Percentiles rank a stretch among this genome's conserved stretches.
These are phyloP conservation scores for Drosophila subquinaria DNA, from an alignment of 2,888 invertebrate genomes.

Conservation along the genomic window DNA sequence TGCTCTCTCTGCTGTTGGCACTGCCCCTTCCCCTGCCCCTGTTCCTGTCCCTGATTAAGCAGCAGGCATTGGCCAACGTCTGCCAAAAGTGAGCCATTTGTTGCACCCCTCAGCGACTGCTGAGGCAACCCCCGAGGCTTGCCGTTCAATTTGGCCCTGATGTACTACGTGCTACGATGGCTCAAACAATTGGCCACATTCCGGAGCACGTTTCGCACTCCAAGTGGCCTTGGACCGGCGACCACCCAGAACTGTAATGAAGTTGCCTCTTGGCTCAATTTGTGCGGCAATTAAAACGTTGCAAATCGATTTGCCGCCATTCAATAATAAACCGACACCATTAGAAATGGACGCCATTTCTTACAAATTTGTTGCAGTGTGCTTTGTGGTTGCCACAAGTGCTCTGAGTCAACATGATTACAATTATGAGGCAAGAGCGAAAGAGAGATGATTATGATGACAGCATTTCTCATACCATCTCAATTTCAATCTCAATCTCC, in stretches of 20 bases:
- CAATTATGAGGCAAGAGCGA: slow-evolving; percentile 34
- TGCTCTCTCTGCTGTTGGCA: slow-evolving; percentile 9
- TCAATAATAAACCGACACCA: slow-evolving; percentile 39
- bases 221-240: slow-evolving; percentile 53
- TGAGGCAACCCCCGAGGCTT: slow-evolving; percentile 37
- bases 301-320: slow-evolving; percentile 74
- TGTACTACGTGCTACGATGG: slow-evolving; percentile 8
- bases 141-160: slow-evolving; percentile 39
- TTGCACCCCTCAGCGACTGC: slow-evolving; percentile 50
- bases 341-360: slow-evolving; percentile 56
- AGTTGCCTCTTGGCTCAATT: slow-evolving; percentile 68
- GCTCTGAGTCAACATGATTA: slow-evolving; percentile 51
- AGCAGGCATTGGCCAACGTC: slow-evolving; percentile 66
- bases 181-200: slow-evolving; percentile 32
- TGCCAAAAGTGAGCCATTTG: slow-evolving; percentile 82
- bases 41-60: slow-evolving; percentile 52
- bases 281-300: slow-evolving; percentile 78
- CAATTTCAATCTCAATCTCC: background rate
- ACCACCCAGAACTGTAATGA: slow-evolving; percentile 71
- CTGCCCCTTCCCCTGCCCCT: slow-evolving; percentile 27
- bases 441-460: slow-evolving; percentile 41
- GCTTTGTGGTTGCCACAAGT: slow-evolving; percentile 5
- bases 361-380: background rate
- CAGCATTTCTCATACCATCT: slow-evolving; percentile 39
- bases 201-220: slow-evolving; percentile 67